Evolutionary conservation across 2,113 vertebrate species (phyloP).

Genomic region (Toxostoma redivivum): DNA sequence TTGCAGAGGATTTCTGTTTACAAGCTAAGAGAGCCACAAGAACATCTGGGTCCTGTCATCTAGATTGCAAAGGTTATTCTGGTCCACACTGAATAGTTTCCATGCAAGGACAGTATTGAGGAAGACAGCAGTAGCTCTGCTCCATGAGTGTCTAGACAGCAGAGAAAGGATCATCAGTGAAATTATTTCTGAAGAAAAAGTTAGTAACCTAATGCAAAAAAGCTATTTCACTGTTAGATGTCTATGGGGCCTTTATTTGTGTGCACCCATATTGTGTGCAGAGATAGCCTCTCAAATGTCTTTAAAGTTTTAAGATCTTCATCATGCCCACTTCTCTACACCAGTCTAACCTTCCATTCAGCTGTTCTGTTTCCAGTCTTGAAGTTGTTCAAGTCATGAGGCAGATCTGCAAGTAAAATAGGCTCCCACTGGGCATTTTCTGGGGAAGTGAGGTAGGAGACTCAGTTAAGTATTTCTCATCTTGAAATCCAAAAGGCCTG

Average conservation of each 20-base stretch:
- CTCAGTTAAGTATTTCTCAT: neutral
- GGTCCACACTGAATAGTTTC: neutral
- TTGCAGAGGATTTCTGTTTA: neutral
- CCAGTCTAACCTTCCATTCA: neutral
- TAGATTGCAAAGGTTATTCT: neutral
- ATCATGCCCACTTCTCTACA: neutral
- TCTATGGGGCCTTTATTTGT: neutral
- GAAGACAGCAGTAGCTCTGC: neutral
- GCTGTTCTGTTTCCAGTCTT: neutral
- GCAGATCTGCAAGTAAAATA: neutral
- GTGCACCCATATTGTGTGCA: neutral
- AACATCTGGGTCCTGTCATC: neutral
- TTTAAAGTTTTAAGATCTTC: neutral
- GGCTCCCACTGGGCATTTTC: neutral
- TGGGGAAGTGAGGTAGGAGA: neutral
- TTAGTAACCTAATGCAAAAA: neutral
- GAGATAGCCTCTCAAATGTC: neutral
- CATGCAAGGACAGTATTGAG: neutral
- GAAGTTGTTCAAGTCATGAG: neutral
- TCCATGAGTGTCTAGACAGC: neutral
- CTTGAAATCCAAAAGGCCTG: neutral
- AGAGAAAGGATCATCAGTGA: neutral
- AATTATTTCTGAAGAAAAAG: constrained; percentile 2
- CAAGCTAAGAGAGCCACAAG: neutral
- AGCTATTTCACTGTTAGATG: neutral